These are phyloP conservation scores for Linnaemya vulpina DNA, from an alignment of 2,888 invertebrate genomes.

Conservation along the genomic window DNA sequence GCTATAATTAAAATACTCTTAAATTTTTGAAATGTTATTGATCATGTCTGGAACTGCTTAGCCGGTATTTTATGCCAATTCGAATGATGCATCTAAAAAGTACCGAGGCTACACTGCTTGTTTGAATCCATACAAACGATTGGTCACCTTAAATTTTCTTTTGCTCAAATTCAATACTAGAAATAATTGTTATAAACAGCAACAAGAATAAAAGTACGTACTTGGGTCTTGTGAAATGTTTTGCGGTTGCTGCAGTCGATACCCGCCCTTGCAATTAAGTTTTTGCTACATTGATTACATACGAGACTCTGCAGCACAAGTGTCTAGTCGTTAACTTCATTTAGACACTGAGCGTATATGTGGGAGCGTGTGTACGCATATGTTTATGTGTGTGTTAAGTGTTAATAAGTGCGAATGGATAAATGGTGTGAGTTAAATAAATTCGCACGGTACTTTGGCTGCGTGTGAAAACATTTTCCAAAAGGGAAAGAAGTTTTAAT, in stretches of 20 bases:
- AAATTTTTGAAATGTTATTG: too few species aligned
- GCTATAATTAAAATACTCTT: too few species aligned
- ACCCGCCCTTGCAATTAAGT: conserved; percentile 69
- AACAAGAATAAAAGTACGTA: conserved; percentile 1
- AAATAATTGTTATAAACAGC: conserved; percentile 37
- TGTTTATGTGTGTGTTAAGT: conserved; percentile 8
- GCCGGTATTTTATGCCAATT: too few species aligned
- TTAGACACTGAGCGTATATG: conserved; percentile 42
- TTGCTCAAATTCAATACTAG: conserved; percentile 37
- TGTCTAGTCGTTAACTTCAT: conserved; percentile 56
- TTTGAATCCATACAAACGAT: too few species aligned
- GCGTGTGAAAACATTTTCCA: conserved; percentile 53
- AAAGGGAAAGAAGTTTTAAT: conserved; percentile 12
- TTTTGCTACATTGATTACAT: conserved; percentile 62
- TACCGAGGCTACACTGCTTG: too few species aligned
- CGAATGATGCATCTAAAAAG: too few species aligned
- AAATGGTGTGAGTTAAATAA: conserved; percentile 57
- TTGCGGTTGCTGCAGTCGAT: conserved; percentile 68
- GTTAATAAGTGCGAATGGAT: conserved; percentile 23
- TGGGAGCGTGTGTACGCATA: neutral
- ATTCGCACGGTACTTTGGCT: conserved; percentile 64
- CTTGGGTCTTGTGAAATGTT: conserved; percentile 50
- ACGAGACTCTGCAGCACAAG: conserved; percentile 60
- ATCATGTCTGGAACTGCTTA: too few species aligned
- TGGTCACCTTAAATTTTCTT: conserved; percentile 25